A percentile compares a stretch with the other conserved stretches of the same genome.
Evolutionary conservation across 2,888 invertebrate genomes (phyloP).

Genomic region (Aphidius colemani): DNA sequence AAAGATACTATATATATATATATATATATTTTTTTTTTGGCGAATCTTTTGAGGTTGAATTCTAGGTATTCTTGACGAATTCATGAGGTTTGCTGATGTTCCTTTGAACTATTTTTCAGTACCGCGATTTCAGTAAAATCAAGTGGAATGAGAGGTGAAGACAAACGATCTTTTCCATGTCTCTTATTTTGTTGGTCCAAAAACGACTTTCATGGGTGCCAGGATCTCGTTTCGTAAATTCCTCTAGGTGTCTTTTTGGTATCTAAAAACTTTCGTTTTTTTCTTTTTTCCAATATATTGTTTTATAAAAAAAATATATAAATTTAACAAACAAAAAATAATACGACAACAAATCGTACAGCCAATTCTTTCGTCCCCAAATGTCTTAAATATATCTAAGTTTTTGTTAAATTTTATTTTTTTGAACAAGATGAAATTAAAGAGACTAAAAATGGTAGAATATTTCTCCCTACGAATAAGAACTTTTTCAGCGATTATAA

Average conservation of each 20-base stretch:
- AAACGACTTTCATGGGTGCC: constrained; percentile 27
- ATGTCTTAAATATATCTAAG: too few relatives aligned
- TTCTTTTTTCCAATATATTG: too few relatives aligned
- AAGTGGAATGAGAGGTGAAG: background rate
- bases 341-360: too few relatives aligned
- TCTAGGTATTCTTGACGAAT: background rate
- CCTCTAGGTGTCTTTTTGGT: constrained; percentile 33
- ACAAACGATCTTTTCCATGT: too few relatives aligned
- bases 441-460: constrained; percentile 19
- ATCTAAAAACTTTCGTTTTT: too few relatives aligned
- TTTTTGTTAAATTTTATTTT: too few relatives aligned
- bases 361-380: too few relatives aligned
- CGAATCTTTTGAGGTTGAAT: background rate
- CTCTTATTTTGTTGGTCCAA: constrained; percentile 2
- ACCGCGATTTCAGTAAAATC: constrained; percentile 8
- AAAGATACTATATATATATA: too few relatives aligned
- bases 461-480: background rate
- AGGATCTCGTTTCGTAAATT: constrained; percentile 36
- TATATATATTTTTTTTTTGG: too few relatives aligned
- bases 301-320: too few relatives aligned
- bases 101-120: constrained; percentile 7
- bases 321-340: too few relatives aligned
- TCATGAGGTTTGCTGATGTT: background rate
- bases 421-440: background rate
- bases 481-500: constrained; percentile 54